Percentiles rank a stretch among this genome's conserved stretches.
Evolutionary conservation across 2,797 vertebrate species (phyloP).

Genomic region (Fistularia tabacaria): DNA sequence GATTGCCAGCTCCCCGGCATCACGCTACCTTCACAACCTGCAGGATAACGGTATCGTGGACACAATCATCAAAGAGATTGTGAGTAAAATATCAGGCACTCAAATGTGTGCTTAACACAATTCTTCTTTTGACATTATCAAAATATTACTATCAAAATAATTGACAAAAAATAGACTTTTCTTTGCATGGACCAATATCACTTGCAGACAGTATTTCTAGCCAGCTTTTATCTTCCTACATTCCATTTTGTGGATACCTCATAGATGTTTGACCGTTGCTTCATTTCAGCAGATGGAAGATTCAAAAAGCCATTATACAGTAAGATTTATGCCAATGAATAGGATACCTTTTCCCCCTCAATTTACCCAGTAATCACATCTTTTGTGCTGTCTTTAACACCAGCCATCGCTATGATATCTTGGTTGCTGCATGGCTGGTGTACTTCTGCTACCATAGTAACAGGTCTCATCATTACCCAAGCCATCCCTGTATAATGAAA

Average conservation of each 20-base stretch:
- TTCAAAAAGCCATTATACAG: slow-evolving; percentile 23
- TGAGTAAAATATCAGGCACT: slow-evolving; percentile 63
- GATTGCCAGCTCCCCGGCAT: slow-evolving; percentile 79
- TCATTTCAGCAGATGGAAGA: slow-evolving; percentile 13
- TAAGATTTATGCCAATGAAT: slow-evolving; percentile 9
- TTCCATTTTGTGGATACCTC: neutral
- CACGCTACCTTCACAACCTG: slow-evolving; percentile 85
- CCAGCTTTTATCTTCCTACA: no score
- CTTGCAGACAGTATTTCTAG: neutral
- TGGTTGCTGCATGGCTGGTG: slow-evolving; percentile 13
- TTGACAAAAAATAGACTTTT: neutral
- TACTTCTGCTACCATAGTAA: slow-evolving; percentile 51
- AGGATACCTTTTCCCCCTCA: slow-evolving; percentile 3
- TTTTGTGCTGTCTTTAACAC: neutral
- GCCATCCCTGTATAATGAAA: slow-evolving; percentile 8
- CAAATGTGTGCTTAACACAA: neutral
- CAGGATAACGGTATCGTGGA: slow-evolving; percentile 80
- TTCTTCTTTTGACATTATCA: neutral
- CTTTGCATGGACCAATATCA: no score
- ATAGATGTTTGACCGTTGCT: slow-evolving; percentile 23
- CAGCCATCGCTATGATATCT: slow-evolving; percentile 18
- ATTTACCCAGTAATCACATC: slow-evolving; percentile 1
- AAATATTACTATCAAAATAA: neutral
- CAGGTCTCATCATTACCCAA: slow-evolving; percentile 6
- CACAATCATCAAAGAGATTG: slow-evolving; percentile 82